phyloP scores from a whole-genome alignment of 2,888 invertebrate genomes.

The Autographa gamma region DNA sequence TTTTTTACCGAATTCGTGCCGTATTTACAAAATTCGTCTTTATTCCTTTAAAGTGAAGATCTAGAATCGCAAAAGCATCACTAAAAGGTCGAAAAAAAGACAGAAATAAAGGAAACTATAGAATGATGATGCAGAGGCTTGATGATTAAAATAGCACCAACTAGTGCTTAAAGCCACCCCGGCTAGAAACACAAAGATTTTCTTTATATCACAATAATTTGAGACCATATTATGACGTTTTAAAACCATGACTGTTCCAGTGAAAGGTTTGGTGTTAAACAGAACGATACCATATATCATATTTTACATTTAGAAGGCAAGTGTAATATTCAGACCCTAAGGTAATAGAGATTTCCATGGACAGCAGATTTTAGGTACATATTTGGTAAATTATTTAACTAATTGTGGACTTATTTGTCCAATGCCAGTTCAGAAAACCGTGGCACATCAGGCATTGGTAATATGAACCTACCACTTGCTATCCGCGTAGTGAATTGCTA shows the following conservation, averaged over 20 bases:
- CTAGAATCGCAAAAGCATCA: slow-evolving; percentile 11
- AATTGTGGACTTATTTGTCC: too few species aligned
- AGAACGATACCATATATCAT: too few species aligned
- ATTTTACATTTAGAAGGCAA: too few species aligned
- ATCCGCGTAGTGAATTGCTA: too few species aligned
- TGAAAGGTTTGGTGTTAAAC: background rate
- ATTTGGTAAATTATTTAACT: too few species aligned
- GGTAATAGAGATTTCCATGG: too few species aligned
- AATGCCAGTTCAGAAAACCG: too few species aligned
- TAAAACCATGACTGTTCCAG: background rate
- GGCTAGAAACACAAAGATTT: slow-evolving; percentile 59
- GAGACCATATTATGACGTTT: background rate
- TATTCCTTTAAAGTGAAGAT: background rate
- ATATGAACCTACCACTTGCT: too few species aligned
- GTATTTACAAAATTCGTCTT: background rate
- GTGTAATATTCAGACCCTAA: too few species aligned
- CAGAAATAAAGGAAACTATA: slow-evolving; percentile 21
- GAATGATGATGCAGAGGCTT: slow-evolving; percentile 26
- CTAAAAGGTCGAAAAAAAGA: slow-evolving; percentile 9
- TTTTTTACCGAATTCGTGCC: background rate
- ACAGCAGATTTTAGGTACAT: too few species aligned
- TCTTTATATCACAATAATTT: slow-evolving; percentile 30
- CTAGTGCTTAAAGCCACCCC: slow-evolving; percentile 50
- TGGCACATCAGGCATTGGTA: too few species aligned
- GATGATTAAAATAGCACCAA: slow-evolving; percentile 42